Conservation (phyloP, 2,113 vertebrate genomes). For the Siphamia tubifer region DNA sequence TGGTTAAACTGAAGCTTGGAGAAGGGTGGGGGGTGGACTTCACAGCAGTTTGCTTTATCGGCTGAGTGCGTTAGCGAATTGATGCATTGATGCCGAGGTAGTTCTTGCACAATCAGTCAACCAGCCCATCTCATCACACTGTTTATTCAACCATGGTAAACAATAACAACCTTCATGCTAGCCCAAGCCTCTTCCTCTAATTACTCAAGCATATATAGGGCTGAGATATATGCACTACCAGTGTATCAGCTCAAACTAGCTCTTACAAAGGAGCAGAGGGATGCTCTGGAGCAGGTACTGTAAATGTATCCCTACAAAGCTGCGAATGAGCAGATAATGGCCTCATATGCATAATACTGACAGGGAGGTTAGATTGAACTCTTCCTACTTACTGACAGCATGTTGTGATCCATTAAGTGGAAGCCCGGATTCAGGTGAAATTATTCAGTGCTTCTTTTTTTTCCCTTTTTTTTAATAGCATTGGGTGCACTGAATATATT, state of each 20-base stretch:
- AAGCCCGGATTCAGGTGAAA: slow-evolving; percentile 33
- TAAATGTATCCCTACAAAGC: slow-evolving; percentile 43
- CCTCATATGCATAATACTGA: slow-evolving; percentile 74
- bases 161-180: slow-evolving; percentile 61
- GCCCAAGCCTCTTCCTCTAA: slow-evolving; percentile 41
- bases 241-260: background rate
- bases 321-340: slow-evolving; percentile 68
- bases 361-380: slow-evolving; percentile 55
- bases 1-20: slow-evolving; percentile 43
- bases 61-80: slow-evolving; percentile 44
- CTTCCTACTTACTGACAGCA: slow-evolving; percentile 31
- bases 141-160: slow-evolving; percentile 71
- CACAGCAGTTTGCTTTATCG: slow-evolving; percentile 49
- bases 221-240: slow-evolving; percentile 17
- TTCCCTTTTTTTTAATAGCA: no score
- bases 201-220: slow-evolving; percentile 39
- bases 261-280: slow-evolving; percentile 6
- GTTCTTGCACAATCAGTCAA: slow-evolving; percentile 55
- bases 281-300: slow-evolving; percentile 11
- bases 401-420: slow-evolving; percentile 57
- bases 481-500: no score
- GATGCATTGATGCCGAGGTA: slow-evolving; percentile 54
- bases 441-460: slow-evolving; percentile 35
- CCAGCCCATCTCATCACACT: slow-evolving; percentile 61
- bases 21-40: background rate